phyloP scores from a whole-genome alignment of 2,113 vertebrate genomes.

The Rostratula benghalensis region DNA sequence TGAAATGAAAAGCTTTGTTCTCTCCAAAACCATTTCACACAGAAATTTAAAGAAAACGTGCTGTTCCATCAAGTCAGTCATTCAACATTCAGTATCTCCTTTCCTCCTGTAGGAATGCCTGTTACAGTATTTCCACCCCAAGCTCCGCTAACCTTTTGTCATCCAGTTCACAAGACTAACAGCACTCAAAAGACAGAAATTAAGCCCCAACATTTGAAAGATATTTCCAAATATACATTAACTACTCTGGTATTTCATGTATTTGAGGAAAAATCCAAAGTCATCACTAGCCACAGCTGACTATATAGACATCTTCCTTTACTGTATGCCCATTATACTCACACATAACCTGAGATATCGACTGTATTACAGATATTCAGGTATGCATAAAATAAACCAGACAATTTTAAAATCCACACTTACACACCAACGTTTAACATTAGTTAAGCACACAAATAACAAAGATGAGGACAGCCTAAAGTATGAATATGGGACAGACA shows the following conservation, averaged over 20 bases:
- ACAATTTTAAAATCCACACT: neutral
- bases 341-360: neutral
- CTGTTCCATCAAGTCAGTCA: neutral
- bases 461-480: neutral
- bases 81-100: neutral
- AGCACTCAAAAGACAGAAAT: neutral
- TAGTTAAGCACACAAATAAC: neutral
- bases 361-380: neutral
- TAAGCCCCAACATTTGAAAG: neutral
- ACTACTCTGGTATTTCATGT: neutral
- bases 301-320: neutral
- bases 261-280: neutral
- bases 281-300: neutral
- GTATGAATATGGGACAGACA: neutral
- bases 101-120: neutral
- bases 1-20: neutral
- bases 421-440: neutral
- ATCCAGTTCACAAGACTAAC: neutral
- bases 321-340: neutral
- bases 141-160: neutral
- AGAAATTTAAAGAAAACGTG: neutral
- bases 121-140: neutral
- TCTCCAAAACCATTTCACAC: neutral
- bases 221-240: neutral
- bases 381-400: neutral